Evolutionary conservation across 2,113 vertebrate species (phyloP).

Genomic region (Cephalopterus ornatus): DNA sequence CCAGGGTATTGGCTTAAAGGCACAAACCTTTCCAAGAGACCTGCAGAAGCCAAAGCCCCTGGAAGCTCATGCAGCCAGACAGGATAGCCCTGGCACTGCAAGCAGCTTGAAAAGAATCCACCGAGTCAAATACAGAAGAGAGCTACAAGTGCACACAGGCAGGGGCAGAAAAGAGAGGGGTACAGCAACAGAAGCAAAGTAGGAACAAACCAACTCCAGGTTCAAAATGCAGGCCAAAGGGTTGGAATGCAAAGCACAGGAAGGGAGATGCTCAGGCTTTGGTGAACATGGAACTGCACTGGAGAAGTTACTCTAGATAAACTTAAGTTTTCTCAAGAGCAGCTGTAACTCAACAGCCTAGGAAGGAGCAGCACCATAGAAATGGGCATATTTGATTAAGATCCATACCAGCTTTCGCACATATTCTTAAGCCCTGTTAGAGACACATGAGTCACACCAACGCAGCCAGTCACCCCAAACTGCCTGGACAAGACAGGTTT

Average conservation of each 20-base stretch:
- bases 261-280: not conserved
- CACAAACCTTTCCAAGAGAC: not conserved
- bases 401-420: not conserved
- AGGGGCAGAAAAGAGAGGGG: not conserved
- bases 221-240: not conserved
- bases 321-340: not conserved
- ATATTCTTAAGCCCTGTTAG: not conserved
- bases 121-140: not conserved
- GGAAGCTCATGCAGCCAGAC: not conserved
- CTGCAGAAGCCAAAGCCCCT: not conserved
- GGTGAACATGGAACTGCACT: not conserved
- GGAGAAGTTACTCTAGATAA: not conserved
- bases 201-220: not conserved
- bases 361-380: not conserved
- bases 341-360: not conserved
- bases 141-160: not conserved
- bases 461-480: not conserved
- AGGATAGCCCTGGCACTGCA: not conserved
- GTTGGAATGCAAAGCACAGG: not conserved
- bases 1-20: not conserved
- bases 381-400: not conserved
- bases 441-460: rapidly evolving
- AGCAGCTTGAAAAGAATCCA: not conserved
- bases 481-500: not conserved
- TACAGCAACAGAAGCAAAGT: not conserved